A percentile compares a stretch with the other conserved stretches of the same genome.
Evolutionary conservation across 2,888 invertebrate genomes (phyloP).

Genomic region (Cheilosia vulpina): DNA sequence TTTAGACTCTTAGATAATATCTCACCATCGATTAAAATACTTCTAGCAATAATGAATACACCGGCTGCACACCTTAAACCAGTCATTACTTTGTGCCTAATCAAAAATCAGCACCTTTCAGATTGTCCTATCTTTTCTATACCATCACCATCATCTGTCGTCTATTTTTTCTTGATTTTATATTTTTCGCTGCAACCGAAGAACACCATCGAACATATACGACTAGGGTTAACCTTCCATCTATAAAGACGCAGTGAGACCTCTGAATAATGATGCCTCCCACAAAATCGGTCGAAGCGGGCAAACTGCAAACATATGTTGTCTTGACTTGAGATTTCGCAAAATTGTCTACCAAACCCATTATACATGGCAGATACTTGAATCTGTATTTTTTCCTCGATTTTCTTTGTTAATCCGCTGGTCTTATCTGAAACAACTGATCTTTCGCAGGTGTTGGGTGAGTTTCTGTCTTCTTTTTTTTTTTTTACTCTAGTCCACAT

Average conservation of each 20-base stretch:
- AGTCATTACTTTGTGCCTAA: conserved; percentile 40
- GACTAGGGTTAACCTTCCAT: conserved; percentile 45
- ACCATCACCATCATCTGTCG: conserved; percentile 18
- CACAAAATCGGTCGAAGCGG: conserved; percentile 59
- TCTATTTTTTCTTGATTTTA: not conserved
- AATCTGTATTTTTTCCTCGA: conserved; percentile 5
- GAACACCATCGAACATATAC: not conserved
- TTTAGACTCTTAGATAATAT: conserved; percentile 33
- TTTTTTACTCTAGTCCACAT: not conserved
- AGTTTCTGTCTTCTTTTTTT: not conserved
- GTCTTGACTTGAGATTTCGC: conserved; percentile 30
- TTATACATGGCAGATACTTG: conserved; percentile 23
- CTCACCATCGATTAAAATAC: conserved; percentile 33
- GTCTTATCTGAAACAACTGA: conserved; percentile 34
- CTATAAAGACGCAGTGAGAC: conserved; percentile 26
- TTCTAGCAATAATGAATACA: conserved; percentile 30
- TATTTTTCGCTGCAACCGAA: not conserved
- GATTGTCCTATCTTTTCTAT: conserved; percentile 28
- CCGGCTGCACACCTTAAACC: conserved; percentile 52
- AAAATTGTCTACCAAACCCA: conserved; percentile 56
- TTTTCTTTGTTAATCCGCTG: conserved; percentile 39
- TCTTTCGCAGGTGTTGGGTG: conserved; percentile 48
- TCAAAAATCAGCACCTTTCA: conserved; percentile 62
- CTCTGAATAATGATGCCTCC: conserved; percentile 62
- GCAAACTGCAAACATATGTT: conserved; percentile 35